These are phyloP conservation scores for Okamejei kenojei DNA, from an alignment of 2,797 vertebrate species.

Conservation along the genomic window DNA sequence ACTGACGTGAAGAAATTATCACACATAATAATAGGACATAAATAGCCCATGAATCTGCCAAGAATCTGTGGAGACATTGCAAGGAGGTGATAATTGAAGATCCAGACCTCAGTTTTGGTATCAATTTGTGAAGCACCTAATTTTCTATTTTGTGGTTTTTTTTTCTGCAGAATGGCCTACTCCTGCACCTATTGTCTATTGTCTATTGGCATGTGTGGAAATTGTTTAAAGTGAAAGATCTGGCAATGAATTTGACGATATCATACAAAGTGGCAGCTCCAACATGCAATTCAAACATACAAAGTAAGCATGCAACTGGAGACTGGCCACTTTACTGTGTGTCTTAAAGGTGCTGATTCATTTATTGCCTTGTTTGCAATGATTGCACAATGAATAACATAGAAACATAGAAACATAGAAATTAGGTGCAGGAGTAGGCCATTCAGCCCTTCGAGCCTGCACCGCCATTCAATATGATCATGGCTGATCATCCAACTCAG, in stretches of 20 bases:
- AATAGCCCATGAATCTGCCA: neutral
- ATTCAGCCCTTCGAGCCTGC: too few species aligned
- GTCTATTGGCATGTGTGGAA: neutral
- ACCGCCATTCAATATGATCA: too few species aligned
- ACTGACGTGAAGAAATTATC: constrained; percentile 46
- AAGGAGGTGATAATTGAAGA: neutral
- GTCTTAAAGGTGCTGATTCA: neutral
- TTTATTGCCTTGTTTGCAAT: neutral
- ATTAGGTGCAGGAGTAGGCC: too few species aligned
- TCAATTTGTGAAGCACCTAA: neutral
- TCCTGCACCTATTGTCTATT: too few species aligned
- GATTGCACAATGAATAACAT: neutral
- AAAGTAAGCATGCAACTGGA: neutral
- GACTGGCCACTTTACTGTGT: neutral
- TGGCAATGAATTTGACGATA: neutral
- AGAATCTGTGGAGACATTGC: neutral
- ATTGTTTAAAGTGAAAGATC: neutral
- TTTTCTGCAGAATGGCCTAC: neutral
- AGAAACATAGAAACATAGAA: too few species aligned
- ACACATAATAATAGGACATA: neutral
- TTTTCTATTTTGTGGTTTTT: neutral
- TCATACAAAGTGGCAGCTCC: neutral
- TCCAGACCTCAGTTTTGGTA: neutral
- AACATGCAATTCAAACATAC: neutral
- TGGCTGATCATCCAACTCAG: too few species aligned